Percentiles rank a stretch among this genome's conserved stretches.
Evolutionary conservation across 64 coral and sea anemone genomes (phyloP).

Genomic region (Actinia equina): DNA sequence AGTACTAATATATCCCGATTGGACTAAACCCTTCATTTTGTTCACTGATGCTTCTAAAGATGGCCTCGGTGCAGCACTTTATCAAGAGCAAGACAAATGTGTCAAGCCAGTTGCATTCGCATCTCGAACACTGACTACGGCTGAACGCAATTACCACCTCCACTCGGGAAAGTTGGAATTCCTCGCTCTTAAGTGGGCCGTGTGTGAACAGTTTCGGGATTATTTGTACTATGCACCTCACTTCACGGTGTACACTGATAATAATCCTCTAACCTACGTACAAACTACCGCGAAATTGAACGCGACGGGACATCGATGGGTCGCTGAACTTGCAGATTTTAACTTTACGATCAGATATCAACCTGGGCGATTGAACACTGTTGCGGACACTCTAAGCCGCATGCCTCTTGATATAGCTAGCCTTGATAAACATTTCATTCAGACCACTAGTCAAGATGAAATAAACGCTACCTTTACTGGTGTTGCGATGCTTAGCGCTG

Average conservation of each 20-base stretch:
- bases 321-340: conserved; percentile 38
- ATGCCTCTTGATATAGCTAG: conserved; percentile 5
- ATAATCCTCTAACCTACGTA: conserved; percentile 38
- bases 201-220: too few species aligned
- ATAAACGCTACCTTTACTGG: background rate
- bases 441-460: background rate
- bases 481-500: background rate
- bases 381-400: conserved; percentile 12
- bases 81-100: background rate
- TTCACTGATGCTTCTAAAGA: conserved; percentile 30
- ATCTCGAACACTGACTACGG: background rate
- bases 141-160: conserved; percentile 27
- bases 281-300: conserved; percentile 21
- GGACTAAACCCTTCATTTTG: conserved; percentile 16
- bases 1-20: conserved; percentile 31
- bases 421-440: background rate
- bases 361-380: conserved; percentile 26
- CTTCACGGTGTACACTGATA: conserved; percentile 40
- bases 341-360: conserved; percentile 29
- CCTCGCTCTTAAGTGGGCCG: too few species aligned
- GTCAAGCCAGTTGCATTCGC: conserved; percentile 22
- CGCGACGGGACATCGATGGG: conserved; percentile 35
- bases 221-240: conserved; percentile 23
- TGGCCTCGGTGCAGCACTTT: conserved; percentile 26
- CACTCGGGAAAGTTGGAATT: background rate